Evolutionary conservation across 2,888 invertebrate genomes (phyloP).

Genomic region (Sesia apiformis): DNA sequence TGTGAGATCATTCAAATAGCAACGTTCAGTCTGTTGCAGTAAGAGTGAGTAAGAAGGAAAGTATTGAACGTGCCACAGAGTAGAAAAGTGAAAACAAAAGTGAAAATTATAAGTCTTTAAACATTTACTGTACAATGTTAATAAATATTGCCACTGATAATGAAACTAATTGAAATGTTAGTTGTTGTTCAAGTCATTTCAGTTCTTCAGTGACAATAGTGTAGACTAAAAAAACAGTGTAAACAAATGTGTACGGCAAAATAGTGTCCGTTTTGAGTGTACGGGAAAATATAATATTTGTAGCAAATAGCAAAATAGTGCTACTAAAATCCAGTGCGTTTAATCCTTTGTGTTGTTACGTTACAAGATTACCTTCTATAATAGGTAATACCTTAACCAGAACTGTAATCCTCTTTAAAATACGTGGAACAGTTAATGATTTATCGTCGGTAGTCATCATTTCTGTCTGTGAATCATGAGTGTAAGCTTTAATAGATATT

Average conservation of each 20-base stretch:
- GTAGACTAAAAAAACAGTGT: not conserved
- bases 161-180: not conserved
- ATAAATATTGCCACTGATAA: not conserved
- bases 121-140: not conserved
- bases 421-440: constrained; percentile 22
- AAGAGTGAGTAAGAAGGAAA: not conserved
- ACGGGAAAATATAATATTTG: not conserved
- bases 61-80: not conserved
- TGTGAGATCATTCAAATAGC: not conserved
- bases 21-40: not conserved
- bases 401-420: constrained; percentile 43
- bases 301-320: constrained; percentile 3
- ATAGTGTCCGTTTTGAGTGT: not conserved
- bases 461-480: constrained; percentile 40
- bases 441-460: constrained; percentile 30
- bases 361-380: not conserved
- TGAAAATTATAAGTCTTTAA: constrained; percentile 6
- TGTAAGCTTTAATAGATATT: constrained; percentile 5
- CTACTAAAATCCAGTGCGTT: not conserved
- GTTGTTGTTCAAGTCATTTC: not conserved
- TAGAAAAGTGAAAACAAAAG: constrained; percentile 4
- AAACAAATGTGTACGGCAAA: not conserved
- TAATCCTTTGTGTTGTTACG: not conserved
- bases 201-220: not conserved
- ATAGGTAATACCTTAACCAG: constrained; percentile 43